Conservation (phyloP, 37 sponge, comb jelly and placozoan genomes). For the Aplysina aerophoba region DNA sequence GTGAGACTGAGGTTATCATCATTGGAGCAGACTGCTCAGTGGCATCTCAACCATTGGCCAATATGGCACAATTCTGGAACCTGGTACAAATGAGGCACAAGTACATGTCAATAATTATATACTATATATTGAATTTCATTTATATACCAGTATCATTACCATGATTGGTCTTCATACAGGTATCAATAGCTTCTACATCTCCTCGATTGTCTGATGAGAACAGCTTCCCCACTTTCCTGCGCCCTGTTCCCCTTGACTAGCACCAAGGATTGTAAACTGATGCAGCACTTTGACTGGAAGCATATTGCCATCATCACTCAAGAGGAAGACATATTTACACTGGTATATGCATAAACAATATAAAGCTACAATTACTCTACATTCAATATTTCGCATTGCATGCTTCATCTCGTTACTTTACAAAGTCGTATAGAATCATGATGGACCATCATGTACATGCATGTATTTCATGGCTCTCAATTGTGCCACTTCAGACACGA, state of each 20-base stretch:
- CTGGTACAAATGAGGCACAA: slow-evolving; percentile 10
- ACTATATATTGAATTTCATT: too few species aligned
- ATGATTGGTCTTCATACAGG: slow-evolving; percentile 8
- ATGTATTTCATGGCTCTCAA: too few species aligned
- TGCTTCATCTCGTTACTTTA: too few species aligned
- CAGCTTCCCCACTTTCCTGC: slow-evolving; percentile 28
- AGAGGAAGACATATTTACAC: slow-evolving; percentile 24
- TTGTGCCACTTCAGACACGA: neutral
- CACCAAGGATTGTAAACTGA: neutral
- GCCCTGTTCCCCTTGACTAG: slow-evolving; percentile 4
- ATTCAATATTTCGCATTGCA: too few species aligned
- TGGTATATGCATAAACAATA: neutral
- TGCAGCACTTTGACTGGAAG: slow-evolving; percentile 20
- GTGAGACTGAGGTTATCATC: neutral
- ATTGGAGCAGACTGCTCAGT: slow-evolving; percentile 44
- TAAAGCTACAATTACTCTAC: too few species aligned
- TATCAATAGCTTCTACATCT: slow-evolving; percentile 41
- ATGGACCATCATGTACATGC: too few species aligned
- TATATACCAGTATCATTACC: too few species aligned
- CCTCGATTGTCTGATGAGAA: slow-evolving; percentile 42
- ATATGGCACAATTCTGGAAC: slow-evolving; percentile 26
- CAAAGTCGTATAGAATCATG: too few species aligned
- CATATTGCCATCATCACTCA: slow-evolving; percentile 13
- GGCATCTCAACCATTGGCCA: slow-evolving; percentile 36
- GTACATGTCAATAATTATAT: too few species aligned